These are phyloP conservation scores for Melieria omissa DNA, from an alignment of 2,888 invertebrate genomes.

Conservation along the genomic window DNA sequence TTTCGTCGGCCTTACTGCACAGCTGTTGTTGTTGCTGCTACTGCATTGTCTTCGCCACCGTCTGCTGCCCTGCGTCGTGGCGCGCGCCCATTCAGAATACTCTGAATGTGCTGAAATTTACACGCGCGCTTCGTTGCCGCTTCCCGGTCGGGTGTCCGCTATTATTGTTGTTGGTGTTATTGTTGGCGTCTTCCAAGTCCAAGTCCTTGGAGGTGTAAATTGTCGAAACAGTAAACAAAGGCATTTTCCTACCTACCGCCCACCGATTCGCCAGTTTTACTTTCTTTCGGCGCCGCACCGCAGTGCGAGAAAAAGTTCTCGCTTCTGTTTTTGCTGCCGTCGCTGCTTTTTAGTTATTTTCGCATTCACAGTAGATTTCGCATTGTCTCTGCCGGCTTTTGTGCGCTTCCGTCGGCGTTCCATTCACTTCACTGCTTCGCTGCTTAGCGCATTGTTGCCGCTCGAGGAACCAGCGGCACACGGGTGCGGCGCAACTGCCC, in stretches of 20 bases:
- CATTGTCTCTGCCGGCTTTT: conserved; percentile 15
- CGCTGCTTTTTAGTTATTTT: conserved; percentile 2
- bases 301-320: background rate
- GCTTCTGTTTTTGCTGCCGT: background rate
- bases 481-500: background rate
- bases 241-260: conserved; percentile 40
- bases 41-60: conserved; percentile 27
- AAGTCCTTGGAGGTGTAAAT: conserved; percentile 61
- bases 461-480: background rate
- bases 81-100: conserved; percentile 19
- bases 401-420: conserved; percentile 8
- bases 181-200: conserved; percentile 41
- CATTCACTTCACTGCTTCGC: background rate
- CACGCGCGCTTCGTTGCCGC: conserved; percentile 39
- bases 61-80: conserved; percentile 46
- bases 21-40: conserved; percentile 11
- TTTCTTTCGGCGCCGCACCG: background rate
- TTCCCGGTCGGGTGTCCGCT: conserved; percentile 11
- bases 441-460: conserved; percentile 23
- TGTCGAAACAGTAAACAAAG: conserved; percentile 61
- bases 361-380: conserved; percentile 13
- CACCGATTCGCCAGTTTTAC: conserved; percentile 4
- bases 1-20: background rate
- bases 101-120: conserved; percentile 20
- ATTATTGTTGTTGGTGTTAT: conserved; percentile 38